Conservation (phyloP, 1,140 invertebrate genomes). For the Drosophila littoralis region DNA sequence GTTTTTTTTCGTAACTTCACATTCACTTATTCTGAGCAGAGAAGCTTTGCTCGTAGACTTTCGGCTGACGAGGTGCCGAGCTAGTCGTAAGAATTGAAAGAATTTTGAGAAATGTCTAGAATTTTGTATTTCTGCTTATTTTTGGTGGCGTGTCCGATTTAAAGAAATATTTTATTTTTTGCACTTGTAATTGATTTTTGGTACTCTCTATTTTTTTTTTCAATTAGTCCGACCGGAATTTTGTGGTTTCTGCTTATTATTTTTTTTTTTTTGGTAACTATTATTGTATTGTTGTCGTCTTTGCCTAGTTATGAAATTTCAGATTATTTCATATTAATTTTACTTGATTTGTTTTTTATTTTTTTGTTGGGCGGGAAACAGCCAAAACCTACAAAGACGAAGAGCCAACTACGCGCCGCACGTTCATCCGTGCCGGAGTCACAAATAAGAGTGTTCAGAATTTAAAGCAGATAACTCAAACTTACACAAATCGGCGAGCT, state of each 20-base stretch:
- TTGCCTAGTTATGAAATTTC: slow-evolving; percentile 16
- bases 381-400: slow-evolving; percentile 72
- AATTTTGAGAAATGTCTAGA: slow-evolving; percentile 10
- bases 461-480: too few relatives aligned
- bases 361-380: slow-evolving; percentile 77
- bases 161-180: slow-evolving; percentile 14
- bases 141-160: slow-evolving; percentile 2
- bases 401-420: slow-evolving; percentile 63
- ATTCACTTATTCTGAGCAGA: slow-evolving; percentile 11
- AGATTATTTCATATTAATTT: slow-evolving; percentile 18
- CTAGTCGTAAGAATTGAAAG: background rate
- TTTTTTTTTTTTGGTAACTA: slow-evolving; percentile 13
- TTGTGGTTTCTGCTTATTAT: slow-evolving; percentile 3
- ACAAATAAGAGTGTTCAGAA: slow-evolving; percentile 16
- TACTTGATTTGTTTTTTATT: slow-evolving; percentile 22
- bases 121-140: slow-evolving; percentile 7
- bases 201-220: slow-evolving; percentile 19
- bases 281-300: slow-evolving; percentile 20
- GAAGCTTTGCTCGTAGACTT: background rate
- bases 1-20: background rate
- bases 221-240: background rate
- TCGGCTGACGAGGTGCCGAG: background rate
- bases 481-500: background rate
- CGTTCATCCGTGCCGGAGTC: slow-evolving; percentile 43
- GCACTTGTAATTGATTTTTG: slow-evolving; percentile 15